A percentile compares a stretch with the other conserved stretches of the same genome.
Conservation (phyloP, 2,797 vertebrate species). For the Echeneis naucrates region DNA sequence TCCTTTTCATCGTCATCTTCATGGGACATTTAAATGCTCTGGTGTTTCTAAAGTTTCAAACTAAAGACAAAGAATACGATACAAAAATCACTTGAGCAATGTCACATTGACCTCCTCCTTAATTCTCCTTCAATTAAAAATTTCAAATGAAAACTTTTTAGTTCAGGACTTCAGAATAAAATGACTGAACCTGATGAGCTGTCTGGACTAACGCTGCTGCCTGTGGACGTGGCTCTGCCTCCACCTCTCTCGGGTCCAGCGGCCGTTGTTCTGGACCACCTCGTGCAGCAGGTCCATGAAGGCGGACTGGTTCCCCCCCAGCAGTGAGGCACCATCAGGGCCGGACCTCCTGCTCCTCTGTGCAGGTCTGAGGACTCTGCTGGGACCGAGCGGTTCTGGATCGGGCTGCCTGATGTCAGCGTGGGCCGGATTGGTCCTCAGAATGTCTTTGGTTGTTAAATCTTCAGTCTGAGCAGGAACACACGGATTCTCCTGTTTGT, state of each 20-base stretch:
- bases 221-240: conserved; percentile 76
- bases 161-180: too few relatives aligned
- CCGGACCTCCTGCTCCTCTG: background rate
- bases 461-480: background rate
- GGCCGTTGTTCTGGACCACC: conserved; percentile 86
- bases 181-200: too few relatives aligned
- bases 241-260: conserved; percentile 87
- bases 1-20: too few relatives aligned
- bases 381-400: background rate
- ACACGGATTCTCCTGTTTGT: background rate
- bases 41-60: too few relatives aligned
- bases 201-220: conserved; percentile 46
- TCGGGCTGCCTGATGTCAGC: background rate
- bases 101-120: too few relatives aligned
- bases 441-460: background rate
- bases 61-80: too few relatives aligned
- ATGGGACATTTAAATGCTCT: too few relatives aligned
- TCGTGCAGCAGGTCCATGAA: conserved; percentile 86
- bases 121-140: too few relatives aligned
- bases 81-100: too few relatives aligned
- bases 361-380: background rate
- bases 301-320: conserved; percentile 72
- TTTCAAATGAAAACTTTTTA: too few relatives aligned
- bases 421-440: background rate
- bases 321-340: conserved; percentile 62